Base-by-base conservation (phyloP, 1,140 invertebrate species). In the Drosophila eugracilis region DNA sequence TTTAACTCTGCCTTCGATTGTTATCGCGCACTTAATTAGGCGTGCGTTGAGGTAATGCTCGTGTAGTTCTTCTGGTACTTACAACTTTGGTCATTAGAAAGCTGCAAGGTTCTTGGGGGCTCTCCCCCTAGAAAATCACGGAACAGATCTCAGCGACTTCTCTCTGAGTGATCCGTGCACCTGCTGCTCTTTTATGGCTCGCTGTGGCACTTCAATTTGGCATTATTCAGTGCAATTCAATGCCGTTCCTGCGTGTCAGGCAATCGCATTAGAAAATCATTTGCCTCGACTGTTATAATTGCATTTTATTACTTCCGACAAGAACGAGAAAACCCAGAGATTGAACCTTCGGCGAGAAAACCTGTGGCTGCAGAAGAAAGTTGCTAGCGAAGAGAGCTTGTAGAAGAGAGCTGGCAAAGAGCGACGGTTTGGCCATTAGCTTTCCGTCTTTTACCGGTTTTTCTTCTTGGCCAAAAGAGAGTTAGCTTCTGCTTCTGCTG, bases 11-110 rank as follows among this genome's bases (percentile, higher is more conserved):
- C 48, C 39, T 53, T 59, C 21, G 49, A 66, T 80, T 70, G 81
- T 86, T 86, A 85, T 86, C 81, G 72, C 7, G 67, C 69, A 86
- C 75, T 81, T 86, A 85, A 85, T 85, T 86, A 86, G 83, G 63
- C 81, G 77, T 85, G 73, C 76, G 62, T 77, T 73, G 57, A n/a
- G 53, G 41, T 63, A 67, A 75, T 84, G 75, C 72, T 81, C 34
- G 30, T 74, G 50, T 37, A 44, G 34, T 59, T 60, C 36, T 22
- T 62, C 41, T 42, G 49, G 47, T 34, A 41, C 17, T 47, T 59
- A 58, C 71, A 72, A 54, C 65, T 79, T 66, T 66, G 54, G 41
- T 54, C 69, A 74, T 73, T 74, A 73, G 70, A 74, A 74, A 73
- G 71, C 62, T 47, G 69, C 41, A 26, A 41, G 52, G 71, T 75